Base-by-base conservation (phyloP, 2,797 vertebrate species). In the Meriones psammophilus region DNA sequence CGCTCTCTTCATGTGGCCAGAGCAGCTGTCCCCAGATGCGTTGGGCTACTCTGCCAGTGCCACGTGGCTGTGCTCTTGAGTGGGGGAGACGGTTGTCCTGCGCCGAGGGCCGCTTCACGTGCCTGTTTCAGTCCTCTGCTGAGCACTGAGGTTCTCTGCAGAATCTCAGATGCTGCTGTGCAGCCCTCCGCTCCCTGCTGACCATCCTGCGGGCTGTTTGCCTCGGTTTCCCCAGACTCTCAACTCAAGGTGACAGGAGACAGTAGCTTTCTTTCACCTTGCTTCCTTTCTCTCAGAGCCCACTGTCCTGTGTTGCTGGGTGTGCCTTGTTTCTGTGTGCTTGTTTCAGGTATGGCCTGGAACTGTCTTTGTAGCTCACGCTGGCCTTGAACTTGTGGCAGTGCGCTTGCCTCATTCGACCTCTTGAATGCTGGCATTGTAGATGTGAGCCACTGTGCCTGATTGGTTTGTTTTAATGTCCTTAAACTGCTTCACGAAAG, bases 401-500 rank as follows among this genome's bases (percentile, higher is more conserved):
- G 15, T 62, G 3, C 17, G 10, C 28, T 69, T 74, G 26, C 15
- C 86, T 60, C 8, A 58, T 28, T 73, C 24, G 56, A 17, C 15
- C 66, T 73, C 69, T 56, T 73, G 78, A 80, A 2, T 58, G 33
- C 79, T 36, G 12, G 56, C 10, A n/a, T 74, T 74, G 26, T 39
- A 73, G 54, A 8, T 54, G 13, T 20, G 15, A 28, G 50, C 54
- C 26, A 42, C 54, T 73, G 10, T 3, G 13, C 17, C 68, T 74
- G 54, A 73, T 39, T 74, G 69, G 54, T 33, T 92, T 73, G 28
- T 20, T 58, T 87, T 54, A 89, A 62, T 94, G 62, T 85, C 20
- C 73, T 92, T 97, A 94, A 87, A 94, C 69, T 94, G 50, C 81
- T 88, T 93, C 26, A 42, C 39, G 42, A 89, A 87, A 92, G 91